phyloP scores from a whole-genome alignment of 2,888 invertebrate genomes.

The Argyresthia albistria region DNA sequence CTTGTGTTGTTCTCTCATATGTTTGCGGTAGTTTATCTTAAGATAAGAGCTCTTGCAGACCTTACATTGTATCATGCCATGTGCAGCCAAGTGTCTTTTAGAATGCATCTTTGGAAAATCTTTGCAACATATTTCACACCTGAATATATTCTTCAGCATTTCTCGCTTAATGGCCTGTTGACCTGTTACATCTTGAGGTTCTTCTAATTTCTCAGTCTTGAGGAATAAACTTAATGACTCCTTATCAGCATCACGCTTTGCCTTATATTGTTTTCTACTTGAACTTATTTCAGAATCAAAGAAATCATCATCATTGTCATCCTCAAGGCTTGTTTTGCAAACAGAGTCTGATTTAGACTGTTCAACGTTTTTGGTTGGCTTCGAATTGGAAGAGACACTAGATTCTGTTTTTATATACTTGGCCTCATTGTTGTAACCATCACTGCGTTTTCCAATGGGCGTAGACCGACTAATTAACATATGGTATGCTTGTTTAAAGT shows the following conservation, averaged over 20 bases:
- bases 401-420: no score
- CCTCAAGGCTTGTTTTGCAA: neutral
- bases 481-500: neutral
- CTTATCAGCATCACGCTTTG: no score
- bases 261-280: no score
- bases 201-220: no score
- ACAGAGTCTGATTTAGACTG: neutral
- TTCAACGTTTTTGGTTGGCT: no score
- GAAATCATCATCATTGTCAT: neutral
- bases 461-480: neutral
- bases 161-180: constrained; percentile 16
- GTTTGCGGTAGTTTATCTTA: neutral
- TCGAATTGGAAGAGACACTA: no score
- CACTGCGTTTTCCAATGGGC: no score
- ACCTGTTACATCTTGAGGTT: neutral
- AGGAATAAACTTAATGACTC: no score
- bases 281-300: neutral
- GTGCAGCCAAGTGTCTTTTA: constrained; percentile 18
- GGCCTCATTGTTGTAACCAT: no score
- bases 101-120: constrained; percentile 23
- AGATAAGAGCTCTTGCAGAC: neutral
- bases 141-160: constrained; percentile 9
- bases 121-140: constrained; percentile 31
- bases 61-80: constrained; percentile 12
- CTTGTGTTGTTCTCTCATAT: neutral